phyloP scores from a whole-genome alignment of 1,140 invertebrate species.

The Drosophila pandora region DNA sequence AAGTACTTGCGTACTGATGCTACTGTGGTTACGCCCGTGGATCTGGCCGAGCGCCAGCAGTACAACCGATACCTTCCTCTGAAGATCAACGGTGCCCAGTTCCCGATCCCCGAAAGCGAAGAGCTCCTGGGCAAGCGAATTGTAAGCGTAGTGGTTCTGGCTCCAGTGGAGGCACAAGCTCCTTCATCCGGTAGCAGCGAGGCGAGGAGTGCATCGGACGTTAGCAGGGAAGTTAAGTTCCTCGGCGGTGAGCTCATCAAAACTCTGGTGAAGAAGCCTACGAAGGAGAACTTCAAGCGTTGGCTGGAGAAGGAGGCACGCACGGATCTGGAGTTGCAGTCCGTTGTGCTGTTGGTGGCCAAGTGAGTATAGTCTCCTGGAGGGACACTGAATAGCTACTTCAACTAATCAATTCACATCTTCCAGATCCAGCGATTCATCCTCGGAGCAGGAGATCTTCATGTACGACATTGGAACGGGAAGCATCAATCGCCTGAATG shows the following conservation, averaged over 20 bases:
- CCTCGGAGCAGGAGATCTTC: conserved; percentile 90
- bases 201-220: conserved; percentile 73
- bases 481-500: conserved; percentile 88
- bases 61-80: conserved; percentile 93
- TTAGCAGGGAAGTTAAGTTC: conserved; percentile 86
- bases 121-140: conserved; percentile 90
- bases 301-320: conserved; percentile 91
- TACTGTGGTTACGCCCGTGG: conserved; percentile 89
- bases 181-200: conserved; percentile 76
- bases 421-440: conserved; percentile 53
- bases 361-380: conserved; percentile 86
- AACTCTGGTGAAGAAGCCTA: conserved; percentile 89
- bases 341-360: conserved; percentile 91
- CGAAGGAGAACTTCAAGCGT: conserved; percentile 90
- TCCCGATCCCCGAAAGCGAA: conserved; percentile 90
- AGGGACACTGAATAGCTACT: too few species aligned
- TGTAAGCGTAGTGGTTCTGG: conserved; percentile 92
- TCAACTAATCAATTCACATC: neutral
- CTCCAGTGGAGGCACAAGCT: conserved; percentile 87
- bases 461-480: conserved; percentile 91
- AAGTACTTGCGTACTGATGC: conserved; percentile 90
- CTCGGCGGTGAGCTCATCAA: conserved; percentile 89
- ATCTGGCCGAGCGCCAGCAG: conserved; percentile 88
- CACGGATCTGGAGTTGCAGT: conserved; percentile 89
- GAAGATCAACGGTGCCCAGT: conserved; percentile 92